These are phyloP conservation scores for Sialia sialis DNA, from an alignment of 2,113 vertebrate species.

Conservation along the genomic window DNA sequence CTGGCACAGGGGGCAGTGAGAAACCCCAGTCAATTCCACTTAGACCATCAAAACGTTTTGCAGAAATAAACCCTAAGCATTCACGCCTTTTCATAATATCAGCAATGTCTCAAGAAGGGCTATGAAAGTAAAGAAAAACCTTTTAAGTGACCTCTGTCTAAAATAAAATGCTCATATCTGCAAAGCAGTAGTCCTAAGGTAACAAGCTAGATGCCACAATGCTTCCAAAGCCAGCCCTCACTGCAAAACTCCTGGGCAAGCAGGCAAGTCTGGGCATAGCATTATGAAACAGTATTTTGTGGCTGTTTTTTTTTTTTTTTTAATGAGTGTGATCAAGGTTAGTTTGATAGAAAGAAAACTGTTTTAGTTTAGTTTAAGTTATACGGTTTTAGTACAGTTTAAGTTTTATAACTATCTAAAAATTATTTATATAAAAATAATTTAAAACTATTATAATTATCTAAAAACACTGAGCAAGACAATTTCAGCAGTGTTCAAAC, in stretches of 20 bases:
- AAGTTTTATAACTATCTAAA: too few relatives aligned
- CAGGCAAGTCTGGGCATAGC: not conserved
- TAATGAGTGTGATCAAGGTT: not conserved
- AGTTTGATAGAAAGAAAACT: not conserved
- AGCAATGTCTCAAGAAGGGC: not conserved
- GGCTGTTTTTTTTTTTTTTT: not conserved
- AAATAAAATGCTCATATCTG: not conserved
- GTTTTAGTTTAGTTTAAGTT: not conserved
- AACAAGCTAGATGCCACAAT: not conserved
- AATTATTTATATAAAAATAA: too few relatives aligned
- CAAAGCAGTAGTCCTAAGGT: not conserved
- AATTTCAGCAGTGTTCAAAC: not conserved
- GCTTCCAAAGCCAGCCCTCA: not conserved
- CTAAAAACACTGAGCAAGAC: not conserved
- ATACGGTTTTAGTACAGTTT: too few relatives aligned
- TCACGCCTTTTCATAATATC: not conserved
- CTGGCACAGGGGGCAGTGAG: not conserved
- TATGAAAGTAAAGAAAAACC: not conserved
- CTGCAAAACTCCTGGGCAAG: not conserved
- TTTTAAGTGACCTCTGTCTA: not conserved
- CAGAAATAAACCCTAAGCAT: not conserved
- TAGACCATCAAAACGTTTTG: not conserved
- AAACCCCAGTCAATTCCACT: not conserved
- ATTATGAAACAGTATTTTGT: not conserved
- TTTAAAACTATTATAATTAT: not conserved